Conservation (phyloP, 2,113 vertebrate genomes). For the Tichodroma muraria region DNA sequence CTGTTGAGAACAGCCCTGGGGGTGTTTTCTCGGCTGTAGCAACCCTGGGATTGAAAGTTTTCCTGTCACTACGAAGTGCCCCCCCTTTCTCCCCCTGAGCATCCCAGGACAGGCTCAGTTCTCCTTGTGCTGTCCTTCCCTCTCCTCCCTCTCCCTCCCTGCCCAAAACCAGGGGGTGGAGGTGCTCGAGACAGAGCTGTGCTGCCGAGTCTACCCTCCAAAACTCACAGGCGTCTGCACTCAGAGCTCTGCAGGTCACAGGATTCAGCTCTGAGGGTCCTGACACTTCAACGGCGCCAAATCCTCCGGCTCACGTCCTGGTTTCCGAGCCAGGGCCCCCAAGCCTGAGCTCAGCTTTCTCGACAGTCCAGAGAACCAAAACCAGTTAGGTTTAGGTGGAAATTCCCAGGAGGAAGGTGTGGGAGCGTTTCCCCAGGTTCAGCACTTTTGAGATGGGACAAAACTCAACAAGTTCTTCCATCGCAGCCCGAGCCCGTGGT, state of each 20-base stretch:
- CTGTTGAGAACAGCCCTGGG: neutral
- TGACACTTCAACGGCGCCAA: no score
- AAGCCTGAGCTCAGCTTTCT: neutral
- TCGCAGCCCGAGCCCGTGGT: accelerated
- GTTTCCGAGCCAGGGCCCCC: neutral
- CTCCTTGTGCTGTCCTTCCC: no score
- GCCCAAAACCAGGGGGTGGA: no score
- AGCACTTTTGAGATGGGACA: neutral
- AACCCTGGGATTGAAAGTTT: neutral
- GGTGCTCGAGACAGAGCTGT: no score
- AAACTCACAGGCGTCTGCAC: no score
- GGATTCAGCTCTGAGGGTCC: neutral
- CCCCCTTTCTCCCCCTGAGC: no score
- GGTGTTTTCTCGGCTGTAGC: neutral
- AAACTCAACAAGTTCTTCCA: neutral
- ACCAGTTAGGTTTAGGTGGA: neutral
- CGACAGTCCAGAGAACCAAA: neutral
- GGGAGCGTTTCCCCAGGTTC: neutral
- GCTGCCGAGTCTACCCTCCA: no score
- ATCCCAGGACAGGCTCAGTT: no score
- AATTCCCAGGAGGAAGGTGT: conserved; percentile 9
- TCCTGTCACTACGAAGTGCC: no score
- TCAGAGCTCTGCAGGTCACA: neutral
- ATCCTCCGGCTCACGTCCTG: neutral
- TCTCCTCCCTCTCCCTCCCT: no score